Evolutionary conservation across 2,888 invertebrate genomes (phyloP).

Genomic region (Amiota communis): DNA sequence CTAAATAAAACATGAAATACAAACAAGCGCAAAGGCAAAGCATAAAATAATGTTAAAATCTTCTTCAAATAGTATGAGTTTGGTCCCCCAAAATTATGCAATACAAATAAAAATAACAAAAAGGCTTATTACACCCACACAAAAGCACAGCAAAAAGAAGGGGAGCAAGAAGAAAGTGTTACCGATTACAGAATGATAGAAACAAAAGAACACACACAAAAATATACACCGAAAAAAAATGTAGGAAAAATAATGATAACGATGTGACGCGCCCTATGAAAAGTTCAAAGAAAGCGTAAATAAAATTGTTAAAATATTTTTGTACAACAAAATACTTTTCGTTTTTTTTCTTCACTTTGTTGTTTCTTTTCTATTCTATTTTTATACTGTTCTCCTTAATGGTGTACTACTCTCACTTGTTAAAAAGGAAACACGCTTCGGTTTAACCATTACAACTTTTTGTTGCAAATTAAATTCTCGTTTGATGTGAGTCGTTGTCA

Average conservation of each 20-base stretch:
- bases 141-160: slow-evolving; percentile 2
- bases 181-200: neutral
- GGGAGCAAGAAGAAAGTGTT: neutral
- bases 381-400: slow-evolving; percentile 51
- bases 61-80: no score
- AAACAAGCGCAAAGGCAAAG: no score
- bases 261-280: slow-evolving; percentile 18
- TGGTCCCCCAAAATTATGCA: slow-evolving; percentile 17
- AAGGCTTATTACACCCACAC: neutral
- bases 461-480: slow-evolving; percentile 62
- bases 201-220: neutral
- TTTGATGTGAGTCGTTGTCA: slow-evolving; percentile 57
- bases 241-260: slow-evolving; percentile 56
- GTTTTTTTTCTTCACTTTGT: neutral
- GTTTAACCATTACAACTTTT: slow-evolving; percentile 32
- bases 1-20: no score
- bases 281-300: slow-evolving; percentile 64
- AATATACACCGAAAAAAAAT: neutral
- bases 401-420: no score
- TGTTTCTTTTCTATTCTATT: slow-evolving; percentile 21
- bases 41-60: slow-evolving; percentile 20
- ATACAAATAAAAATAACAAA: slow-evolving; percentile 5
- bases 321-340: slow-evolving; percentile 29
- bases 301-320: slow-evolving; percentile 64
- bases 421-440: slow-evolving; percentile 13